phyloP scores from a whole-genome alignment of 2,797 vertebrate species.

The Gila robusta region DNA sequence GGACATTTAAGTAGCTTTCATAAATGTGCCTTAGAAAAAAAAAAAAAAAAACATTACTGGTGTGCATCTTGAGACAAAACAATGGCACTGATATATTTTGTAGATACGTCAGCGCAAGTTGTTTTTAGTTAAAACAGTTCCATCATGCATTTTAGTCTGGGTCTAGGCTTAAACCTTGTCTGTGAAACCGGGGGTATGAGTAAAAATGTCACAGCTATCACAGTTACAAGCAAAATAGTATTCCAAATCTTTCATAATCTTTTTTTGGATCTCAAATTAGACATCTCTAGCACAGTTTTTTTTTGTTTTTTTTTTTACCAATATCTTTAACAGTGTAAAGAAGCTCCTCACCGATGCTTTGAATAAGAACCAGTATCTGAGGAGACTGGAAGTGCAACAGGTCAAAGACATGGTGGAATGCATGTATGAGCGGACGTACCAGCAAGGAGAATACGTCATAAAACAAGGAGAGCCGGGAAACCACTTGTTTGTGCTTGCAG shows the following conservation, averaged over 20 bases:
- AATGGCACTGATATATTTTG: too few species aligned
- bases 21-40: too few species aligned
- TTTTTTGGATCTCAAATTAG: background rate
- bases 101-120: too few species aligned
- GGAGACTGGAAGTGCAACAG: constrained; percentile 89
- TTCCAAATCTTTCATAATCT: background rate
- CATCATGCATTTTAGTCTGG: too few species aligned
- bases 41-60: too few species aligned
- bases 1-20: too few species aligned
- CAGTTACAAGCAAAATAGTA: background rate
- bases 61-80: too few species aligned
- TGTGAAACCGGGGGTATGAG: too few species aligned
- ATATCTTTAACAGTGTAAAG: constrained; percentile 82
- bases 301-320: background rate
- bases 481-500: constrained; percentile 93
- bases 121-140: too few species aligned
- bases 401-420: constrained; percentile 94
- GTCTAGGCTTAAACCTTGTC: too few species aligned
- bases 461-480: constrained; percentile 90
- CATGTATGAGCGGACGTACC: constrained; percentile 91
- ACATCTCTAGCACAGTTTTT: background rate
- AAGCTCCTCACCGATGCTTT: constrained; percentile 89
- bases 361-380: constrained; percentile 92
- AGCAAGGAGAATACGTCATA: constrained; percentile 87
- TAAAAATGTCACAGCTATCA: background rate